These are phyloP conservation scores for Anolis apletophallus DNA, from an alignment of 2,797 vertebrate genomes.

Conservation along the genomic window DNA sequence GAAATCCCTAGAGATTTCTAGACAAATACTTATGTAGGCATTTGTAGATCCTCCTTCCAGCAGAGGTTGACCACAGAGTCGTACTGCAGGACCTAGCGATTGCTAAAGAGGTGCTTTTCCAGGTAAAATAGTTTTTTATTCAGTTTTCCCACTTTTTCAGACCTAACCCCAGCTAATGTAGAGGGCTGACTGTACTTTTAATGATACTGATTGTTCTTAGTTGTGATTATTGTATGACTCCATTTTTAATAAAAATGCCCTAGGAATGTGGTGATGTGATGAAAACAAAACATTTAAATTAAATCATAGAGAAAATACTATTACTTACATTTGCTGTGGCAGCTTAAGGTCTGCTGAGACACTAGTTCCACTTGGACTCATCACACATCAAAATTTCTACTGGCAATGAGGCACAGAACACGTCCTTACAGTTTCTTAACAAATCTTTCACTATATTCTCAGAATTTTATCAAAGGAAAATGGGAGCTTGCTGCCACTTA, in stretches of 20 bases:
- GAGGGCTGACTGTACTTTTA: neutral
- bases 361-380: neutral
- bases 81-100: too few species aligned
- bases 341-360: neutral
- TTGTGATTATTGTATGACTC: neutral
- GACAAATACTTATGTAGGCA: too few species aligned
- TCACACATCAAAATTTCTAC: neutral
- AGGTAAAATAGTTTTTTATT: too few species aligned
- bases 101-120: too few species aligned
- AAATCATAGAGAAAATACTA: neutral
- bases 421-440: neutral
- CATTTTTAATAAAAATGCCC: neutral
- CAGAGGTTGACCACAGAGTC: too few species aligned
- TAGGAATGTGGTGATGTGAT: neutral
- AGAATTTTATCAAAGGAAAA: neutral
- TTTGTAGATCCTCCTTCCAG: too few species aligned
- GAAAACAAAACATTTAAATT: neutral
- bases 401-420: neutral
- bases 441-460: neutral
- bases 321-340: neutral
- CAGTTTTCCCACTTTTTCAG: too few species aligned
- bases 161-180: too few species aligned
- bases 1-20: too few species aligned
- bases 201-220: neutral
- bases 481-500: neutral